Percentiles rank a stretch among this genome's conserved stretches.
Evolutionary conservation across 2,113 vertebrate genomes (phyloP).

Genomic region (Petrocephalus microphthalmus): DNA sequence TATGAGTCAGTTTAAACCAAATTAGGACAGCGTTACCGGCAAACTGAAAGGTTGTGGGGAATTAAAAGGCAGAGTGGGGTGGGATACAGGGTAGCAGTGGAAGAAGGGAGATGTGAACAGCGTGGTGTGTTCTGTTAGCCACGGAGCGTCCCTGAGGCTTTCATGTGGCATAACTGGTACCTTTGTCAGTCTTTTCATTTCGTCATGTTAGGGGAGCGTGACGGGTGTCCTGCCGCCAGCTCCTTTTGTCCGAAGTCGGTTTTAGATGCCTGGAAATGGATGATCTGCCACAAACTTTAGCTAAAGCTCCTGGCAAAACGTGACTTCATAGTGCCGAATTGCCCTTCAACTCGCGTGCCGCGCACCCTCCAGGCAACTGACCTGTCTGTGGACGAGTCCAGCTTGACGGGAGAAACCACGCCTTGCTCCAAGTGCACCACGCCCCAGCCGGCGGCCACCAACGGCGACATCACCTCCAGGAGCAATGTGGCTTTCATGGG

Average conservation of each 20-base stretch:
- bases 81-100: background rate
- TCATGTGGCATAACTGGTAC: background rate
- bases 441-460: slow-evolving; percentile 66
- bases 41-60: background rate
- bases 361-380: slow-evolving; percentile 68
- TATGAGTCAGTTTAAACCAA: background rate
- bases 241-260: background rate
- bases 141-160: background rate
- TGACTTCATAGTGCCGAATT: background rate
- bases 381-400: slow-evolving; percentile 89
- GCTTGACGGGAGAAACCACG: slow-evolving; percentile 88
- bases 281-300: background rate
- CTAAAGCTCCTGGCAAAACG: background rate
- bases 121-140: background rate
- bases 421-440: slow-evolving; percentile 79
- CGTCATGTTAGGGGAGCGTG: background rate
- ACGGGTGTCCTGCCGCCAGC: background rate
- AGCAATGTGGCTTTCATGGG: slow-evolving; percentile 98
- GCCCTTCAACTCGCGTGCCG: background rate
- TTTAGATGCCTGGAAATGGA: background rate
- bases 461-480: slow-evolving; percentile 85
- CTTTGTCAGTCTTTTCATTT: background rate
- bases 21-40: background rate
- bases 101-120: no score
- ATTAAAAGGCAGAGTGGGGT: background rate